phyloP scores from a whole-genome alignment of 2,797 vertebrate species.

The Trematomus bernacchii region DNA sequence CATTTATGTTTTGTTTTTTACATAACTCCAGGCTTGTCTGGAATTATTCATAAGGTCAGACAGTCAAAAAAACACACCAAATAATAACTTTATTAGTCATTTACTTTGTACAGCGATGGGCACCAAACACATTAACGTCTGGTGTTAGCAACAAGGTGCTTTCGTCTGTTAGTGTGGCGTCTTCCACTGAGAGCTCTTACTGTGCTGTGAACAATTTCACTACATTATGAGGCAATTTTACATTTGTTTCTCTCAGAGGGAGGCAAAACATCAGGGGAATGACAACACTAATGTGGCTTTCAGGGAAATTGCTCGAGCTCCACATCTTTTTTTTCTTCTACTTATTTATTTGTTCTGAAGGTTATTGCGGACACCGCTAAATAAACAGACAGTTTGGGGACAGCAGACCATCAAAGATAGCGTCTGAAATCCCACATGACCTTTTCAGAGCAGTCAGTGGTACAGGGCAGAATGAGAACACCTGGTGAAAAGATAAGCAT shows the following conservation, averaged over 20 bases:
- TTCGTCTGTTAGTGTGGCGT: constrained; percentile 32
- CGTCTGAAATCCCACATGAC: constrained; percentile 65
- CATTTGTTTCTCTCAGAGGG: constrained; percentile 46
- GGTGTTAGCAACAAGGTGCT: constrained; percentile 15
- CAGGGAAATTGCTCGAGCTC: constrained; percentile 30
- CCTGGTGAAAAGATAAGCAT: constrained; percentile 41
- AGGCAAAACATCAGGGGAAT: constrained; percentile 46
- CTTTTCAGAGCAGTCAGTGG: constrained; percentile 45
- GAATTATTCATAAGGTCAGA: constrained; percentile 51
- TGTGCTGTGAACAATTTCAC: constrained; percentile 44
- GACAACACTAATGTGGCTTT: constrained; percentile 46
- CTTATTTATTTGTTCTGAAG: constrained; percentile 45
- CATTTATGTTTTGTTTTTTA: constrained; percentile 19
- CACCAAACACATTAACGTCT: constrained; percentile 47
- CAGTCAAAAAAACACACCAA: constrained; percentile 14
- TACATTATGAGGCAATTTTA: constrained; percentile 45
- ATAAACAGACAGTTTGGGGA: constrained; percentile 52
- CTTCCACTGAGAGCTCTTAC: constrained; percentile 42
- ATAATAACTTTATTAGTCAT: constrained; percentile 36
- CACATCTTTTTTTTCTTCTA: constrained; percentile 44
- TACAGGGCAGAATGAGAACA: constrained; percentile 35
- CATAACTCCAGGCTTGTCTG: constrained; percentile 22
- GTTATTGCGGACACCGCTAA: constrained; percentile 53
- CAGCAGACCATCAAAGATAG: constrained; percentile 42
- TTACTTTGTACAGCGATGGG: constrained; percentile 20